Evolutionary conservation across 2,113 vertebrate genomes (phyloP), one percentile per base, ranked within the genome.

Genomic region (Protomyctophum bolini): DNA sequence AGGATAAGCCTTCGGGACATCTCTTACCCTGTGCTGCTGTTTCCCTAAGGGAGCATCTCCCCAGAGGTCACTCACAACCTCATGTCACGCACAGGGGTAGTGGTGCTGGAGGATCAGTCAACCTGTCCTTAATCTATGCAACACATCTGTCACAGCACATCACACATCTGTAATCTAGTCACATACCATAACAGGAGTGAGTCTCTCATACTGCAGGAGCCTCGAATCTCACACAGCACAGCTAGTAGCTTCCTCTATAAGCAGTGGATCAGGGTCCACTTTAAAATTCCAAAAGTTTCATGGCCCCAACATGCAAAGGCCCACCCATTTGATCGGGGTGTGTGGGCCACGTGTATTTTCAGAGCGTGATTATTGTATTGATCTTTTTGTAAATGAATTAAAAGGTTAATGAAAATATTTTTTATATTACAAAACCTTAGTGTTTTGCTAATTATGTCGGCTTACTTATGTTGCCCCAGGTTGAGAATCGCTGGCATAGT

Each of bases 91-190:
- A 81, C 7, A 73, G 77, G 79, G 51, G 33, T 11, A 41, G 60
- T 11, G 29, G 46, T 10, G 66, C 14, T 12, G 11, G 64, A 7
- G 68, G 1, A 69, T 72, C 63, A 66, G 66, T 79, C 7, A 2
- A 76, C 72, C 14, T 76, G 83, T 57, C 72, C 60, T 59, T 87
- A 87, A 91, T 91, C 87, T 62, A 6, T 41, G 2, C 54, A 61
- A 60, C 80, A 78, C 86, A 89, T 86, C 86, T 89, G 90, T 79
- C 72, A 60, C 73, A 74, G 70, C 33, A 41, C 33, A 41, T 41
- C 33, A 41, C 33, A 41, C 33, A 41, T 41, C 59, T 83, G 82
- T 85, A 81, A 83, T 87, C 85, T 75, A 63, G 65, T 81, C 75
- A 89, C 66, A 55, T 86, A 77, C 77, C 78, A 58, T 86, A 77